A percentile compares a stretch with the other conserved stretches of the same genome.
Evolutionary conservation across 1,140 invertebrate genomes (phyloP).

Genomic region (Ylistrum balloti): DNA sequence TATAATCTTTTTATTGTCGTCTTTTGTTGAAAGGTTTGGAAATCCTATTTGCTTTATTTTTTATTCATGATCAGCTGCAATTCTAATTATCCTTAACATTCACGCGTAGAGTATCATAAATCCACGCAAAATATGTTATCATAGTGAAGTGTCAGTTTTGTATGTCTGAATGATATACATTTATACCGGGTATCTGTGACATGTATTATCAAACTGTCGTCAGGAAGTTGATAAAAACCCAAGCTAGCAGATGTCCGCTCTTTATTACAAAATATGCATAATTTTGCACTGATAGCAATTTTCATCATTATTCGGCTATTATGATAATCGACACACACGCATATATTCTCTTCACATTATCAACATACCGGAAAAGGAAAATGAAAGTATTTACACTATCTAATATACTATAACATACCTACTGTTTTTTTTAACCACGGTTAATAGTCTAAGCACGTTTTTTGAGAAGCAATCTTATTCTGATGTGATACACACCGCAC

Average conservation of each 20-base stretch:
- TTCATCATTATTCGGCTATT: not conserved
- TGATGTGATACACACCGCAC: not conserved
- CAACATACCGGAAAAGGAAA: not conserved
- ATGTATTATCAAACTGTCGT: not conserved
- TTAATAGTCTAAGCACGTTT: not conserved
- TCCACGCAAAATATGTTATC: no score
- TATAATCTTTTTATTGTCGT: no score
- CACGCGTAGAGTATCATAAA: no score
- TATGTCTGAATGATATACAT: not conserved
- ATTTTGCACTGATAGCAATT: not conserved
- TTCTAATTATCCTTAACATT: no score
- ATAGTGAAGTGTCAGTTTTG: no score
- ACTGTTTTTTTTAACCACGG: no score
- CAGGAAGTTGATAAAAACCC: not conserved
- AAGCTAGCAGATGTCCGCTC: not conserved
- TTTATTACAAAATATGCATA: conserved; percentile 11
- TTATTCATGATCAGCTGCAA: no score
- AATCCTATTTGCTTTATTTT: no score
- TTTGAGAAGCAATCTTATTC: not conserved
- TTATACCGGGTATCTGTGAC: not conserved
- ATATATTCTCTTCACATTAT: not conserved
- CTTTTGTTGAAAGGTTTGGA: no score
- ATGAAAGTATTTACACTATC: not conserved
- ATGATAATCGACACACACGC: not conserved
- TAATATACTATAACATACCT: no score